Conservation (phyloP, 2,113 vertebrate genomes). For the Merops nubicus region DNA sequence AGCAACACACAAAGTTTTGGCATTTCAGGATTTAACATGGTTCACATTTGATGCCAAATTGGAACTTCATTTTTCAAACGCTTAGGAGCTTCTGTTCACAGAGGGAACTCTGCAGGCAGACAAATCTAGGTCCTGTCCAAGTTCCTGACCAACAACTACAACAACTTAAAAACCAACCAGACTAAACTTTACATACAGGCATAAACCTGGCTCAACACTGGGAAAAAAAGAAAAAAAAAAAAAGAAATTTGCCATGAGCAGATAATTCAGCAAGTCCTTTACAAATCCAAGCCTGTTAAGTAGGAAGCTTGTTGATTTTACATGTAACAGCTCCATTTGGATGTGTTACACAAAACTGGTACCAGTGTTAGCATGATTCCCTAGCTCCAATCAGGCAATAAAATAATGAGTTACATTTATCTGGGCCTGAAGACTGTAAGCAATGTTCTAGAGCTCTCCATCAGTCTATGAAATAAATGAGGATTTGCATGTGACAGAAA, state of each 20-base stretch:
- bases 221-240: neutral
- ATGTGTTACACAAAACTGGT: neutral
- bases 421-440: neutral
- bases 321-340: neutral
- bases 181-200: neutral
- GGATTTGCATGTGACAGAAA: neutral
- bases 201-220: neutral
- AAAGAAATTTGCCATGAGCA: neutral
- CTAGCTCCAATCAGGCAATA: neutral
- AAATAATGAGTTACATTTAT: neutral
- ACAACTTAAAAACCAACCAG: neutral
- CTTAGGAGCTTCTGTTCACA: neutral
- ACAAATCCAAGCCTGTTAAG: neutral
- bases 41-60: neutral
- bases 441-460: neutral
- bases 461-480: neutral
- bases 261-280: neutral
- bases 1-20: neutral
- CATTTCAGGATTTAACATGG: neutral
- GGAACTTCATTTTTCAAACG: neutral
- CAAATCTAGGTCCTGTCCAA: neutral
- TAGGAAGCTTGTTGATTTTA: neutral
- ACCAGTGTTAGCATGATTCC: neutral
- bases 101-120: neutral
- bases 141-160: neutral